Evolutionary conservation across 2,888 invertebrate genomes (phyloP), one percentile per base, ranked within the genome.

Genomic region (Lacanobia wlatinum): DNA sequence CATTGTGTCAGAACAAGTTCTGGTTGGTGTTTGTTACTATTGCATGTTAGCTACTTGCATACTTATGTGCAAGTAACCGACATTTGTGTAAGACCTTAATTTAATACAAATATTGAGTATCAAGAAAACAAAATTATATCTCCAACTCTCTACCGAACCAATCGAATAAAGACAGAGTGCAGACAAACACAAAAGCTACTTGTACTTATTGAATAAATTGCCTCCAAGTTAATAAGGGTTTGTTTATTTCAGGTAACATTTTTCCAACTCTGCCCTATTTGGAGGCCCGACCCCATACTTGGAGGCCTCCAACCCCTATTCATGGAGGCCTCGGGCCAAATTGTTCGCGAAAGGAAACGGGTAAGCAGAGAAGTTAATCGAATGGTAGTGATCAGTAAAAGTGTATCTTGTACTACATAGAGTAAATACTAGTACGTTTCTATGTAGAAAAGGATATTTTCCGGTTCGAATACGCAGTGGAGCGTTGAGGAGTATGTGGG

Each of bases 201-300:
- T 76, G 78, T 56, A 60, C 70, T 73, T 76, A 81, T 81, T 74
- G 61, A 74, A 80, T 76, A 78, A 73, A 78, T 83, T 76, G 62
- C 74, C 48, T 67, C 48, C 23, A 76, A 65, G 28, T 82, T 85
- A 85, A 84, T 85, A 81, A 76, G 63, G 72, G 55, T 75, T 62
- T 61, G 55, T 84, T 70, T 85, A 59, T 83, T 84, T 69, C 86
- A 85, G 84, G 84, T 84, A 84, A 73, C 23, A 60, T 70, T 82
- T 56, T 63, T 56, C 23, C 55, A 28, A 50, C 10, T 43, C 56
- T 67, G 38, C 58, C 56, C 55, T 8, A 69, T 53, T 74, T 76
- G 65, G 73, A 70, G 59, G 78, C 78, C 72, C 40, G 64, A 70
- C 70, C 70, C 50, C 58, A 60, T 77, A 48, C 59, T 66, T 53